Evolutionary conservation across 2,797 vertebrate genomes (phyloP).

Genomic region (Luscinia megarhynchos): DNA sequence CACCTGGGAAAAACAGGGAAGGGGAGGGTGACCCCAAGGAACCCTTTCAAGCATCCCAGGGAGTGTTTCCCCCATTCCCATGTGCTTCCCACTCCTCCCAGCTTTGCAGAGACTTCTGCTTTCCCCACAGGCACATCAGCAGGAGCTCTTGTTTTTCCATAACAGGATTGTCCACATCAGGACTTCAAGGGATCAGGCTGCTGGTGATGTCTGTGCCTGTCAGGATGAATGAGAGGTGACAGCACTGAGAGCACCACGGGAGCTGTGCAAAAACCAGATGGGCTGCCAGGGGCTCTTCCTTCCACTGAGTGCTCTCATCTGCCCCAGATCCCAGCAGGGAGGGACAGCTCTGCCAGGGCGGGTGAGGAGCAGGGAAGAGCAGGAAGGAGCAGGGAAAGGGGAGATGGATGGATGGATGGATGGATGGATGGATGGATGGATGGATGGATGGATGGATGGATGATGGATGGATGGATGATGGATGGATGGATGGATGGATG

Average conservation of each 20-base stretch:
- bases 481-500: background rate
- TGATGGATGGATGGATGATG: too few relatives aligned
- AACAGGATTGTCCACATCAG: background rate
- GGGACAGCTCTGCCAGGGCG: fast-evolving
- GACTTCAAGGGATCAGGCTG: background rate
- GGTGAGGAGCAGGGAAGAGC: fast-evolving
- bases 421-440: background rate
- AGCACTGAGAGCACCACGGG: fast-evolving
- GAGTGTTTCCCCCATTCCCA: background rate
- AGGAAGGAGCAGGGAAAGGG: background rate
- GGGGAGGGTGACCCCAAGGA: background rate
- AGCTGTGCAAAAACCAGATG: background rate
- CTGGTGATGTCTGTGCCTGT: background rate
- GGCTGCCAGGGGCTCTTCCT: background rate
- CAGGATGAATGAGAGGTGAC: conserved; percentile 23
- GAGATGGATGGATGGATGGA: background rate
- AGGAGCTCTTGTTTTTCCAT: background rate
- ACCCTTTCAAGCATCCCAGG: background rate
- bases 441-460: background rate
- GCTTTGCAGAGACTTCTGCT: background rate
- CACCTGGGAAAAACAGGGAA: background rate
- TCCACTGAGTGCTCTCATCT: fast-evolving
- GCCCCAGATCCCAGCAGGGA: fast-evolving
- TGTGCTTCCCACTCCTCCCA: background rate
- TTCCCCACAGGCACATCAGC: background rate